Base-by-base conservation (phyloP, 2,888 invertebrate species). In the Chrysolina oricalcia region DNA sequence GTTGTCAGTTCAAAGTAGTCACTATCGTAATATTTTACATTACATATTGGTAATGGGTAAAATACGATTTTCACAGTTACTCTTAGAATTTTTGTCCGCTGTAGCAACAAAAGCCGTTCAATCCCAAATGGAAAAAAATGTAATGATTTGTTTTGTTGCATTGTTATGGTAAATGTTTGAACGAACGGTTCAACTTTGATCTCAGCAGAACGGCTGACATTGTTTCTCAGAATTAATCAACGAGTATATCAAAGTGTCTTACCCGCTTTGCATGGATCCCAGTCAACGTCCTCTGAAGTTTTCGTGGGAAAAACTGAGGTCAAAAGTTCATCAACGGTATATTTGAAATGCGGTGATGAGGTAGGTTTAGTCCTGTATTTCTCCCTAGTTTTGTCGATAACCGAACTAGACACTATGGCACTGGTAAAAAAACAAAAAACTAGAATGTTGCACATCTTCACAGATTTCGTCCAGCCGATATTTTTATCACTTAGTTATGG, bases 261-360 rank as follows among this genome's bases (percentile, higher is more conserved):
- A 96, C 96, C 94, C 87, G 96, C 94, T 91, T 96, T 96, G 89
- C 96, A 96, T 72, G 96, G 94, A 89, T 96, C 96, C 91, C 95
- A 90, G 87, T 96, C 94, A 80, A 94, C 89, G 87, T 96, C 96
- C 78, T 91, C 91, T 62, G 94, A 95, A 75, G 93, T 91, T 86
- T 93, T 93, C 77, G 90, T 90, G 63, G 93, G 92, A 84, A 94
- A 96, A 80, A 90, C 90, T 72, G 89, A 91, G 71, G 89, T 91
- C 84, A 94, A 87, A 80, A 96, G 89, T 85, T 95, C 93, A 35
- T 94, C 93, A 85, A 93, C 91, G 70, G 93, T 93, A 86, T 91
- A 89, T 78, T 85, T 87, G 19, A 76, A 78, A 69, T 76, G 72
- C n/a, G 77, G 74, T 5, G 74, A 40, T 23, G 67, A 53, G 53